Evolutionary conservation across 2,888 invertebrate genomes (phyloP).

Genomic region (Macaria liturata): DNA sequence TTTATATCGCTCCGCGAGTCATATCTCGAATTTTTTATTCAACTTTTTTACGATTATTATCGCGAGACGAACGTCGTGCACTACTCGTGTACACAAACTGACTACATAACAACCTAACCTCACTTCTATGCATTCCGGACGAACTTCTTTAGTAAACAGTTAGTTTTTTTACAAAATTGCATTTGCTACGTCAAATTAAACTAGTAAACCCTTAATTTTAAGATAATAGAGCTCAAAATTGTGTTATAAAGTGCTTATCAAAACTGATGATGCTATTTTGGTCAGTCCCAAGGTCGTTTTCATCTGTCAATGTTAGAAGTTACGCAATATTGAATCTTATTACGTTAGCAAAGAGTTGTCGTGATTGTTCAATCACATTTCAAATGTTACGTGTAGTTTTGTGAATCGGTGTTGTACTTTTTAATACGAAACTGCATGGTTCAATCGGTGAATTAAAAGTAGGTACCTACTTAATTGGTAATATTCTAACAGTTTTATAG

Average conservation of each 20-base stretch:
- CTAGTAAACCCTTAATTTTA: slow-evolving; percentile 18
- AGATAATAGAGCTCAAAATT: slow-evolving; percentile 20
- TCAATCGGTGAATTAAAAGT: too few species aligned
- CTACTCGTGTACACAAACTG: slow-evolving; percentile 1
- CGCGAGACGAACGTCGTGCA: neutral
- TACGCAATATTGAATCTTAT: slow-evolving; percentile 34
- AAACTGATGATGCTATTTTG: slow-evolving; percentile 17
- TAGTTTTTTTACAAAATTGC: slow-evolving; percentile 33
- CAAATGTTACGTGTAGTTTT: slow-evolving; percentile 8
- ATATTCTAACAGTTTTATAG: too few species aligned
- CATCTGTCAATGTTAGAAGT: slow-evolving; percentile 25
- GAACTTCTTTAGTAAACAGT: slow-evolving; percentile 40
- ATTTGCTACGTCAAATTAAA: slow-evolving; percentile 2
- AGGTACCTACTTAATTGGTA: too few species aligned
- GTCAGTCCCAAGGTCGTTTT: slow-evolving; percentile 35
- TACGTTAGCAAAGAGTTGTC: slow-evolving; percentile 13
- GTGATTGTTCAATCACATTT: slow-evolving; percentile 1
- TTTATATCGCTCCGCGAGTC: slow-evolving; percentile 11
- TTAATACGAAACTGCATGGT: neutral
- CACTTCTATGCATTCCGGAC: slow-evolving; percentile 29
- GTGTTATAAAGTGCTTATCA: slow-evolving; percentile 11
- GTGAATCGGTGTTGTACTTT: slow-evolving; percentile 9
- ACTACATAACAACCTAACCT: slow-evolving; percentile 24
- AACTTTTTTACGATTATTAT: slow-evolving; percentile 10
- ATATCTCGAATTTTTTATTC: slow-evolving; percentile 19